phyloP scores from a whole-genome alignment of 1,140 invertebrate species.

The Lepidurus apus region DNA sequence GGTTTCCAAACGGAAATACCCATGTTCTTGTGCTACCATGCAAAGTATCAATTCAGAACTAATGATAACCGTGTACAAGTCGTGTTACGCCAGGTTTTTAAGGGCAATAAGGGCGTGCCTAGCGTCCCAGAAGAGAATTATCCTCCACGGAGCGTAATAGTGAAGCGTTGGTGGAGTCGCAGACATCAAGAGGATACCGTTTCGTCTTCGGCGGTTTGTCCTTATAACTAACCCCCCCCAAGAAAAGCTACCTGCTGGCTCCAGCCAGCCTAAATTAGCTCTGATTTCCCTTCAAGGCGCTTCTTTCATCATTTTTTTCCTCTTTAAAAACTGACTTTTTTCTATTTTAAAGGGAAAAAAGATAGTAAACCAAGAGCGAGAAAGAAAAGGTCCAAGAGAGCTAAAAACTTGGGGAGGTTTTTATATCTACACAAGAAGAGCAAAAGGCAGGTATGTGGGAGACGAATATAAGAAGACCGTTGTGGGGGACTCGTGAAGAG shows the following conservation, averaged over 20 bases:
- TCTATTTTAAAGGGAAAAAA: constrained; percentile 3
- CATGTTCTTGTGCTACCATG: too few relatives aligned
- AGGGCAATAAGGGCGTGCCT: neutral
- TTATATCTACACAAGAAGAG: constrained; percentile 16
- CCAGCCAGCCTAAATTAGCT: constrained; percentile 18
- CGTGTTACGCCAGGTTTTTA: neutral
- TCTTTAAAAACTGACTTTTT: neutral
- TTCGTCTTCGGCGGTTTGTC: neutral
- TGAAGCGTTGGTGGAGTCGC: constrained; percentile 12
- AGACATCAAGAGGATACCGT: neutral
- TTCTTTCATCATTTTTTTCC: neutral
- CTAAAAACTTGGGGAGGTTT: neutral
- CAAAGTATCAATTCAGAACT: too few relatives aligned
- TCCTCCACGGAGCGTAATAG: neutral
- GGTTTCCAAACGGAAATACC: too few relatives aligned
- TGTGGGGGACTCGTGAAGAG: constrained; percentile 16
- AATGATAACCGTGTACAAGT: too few relatives aligned
- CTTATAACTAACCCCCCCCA: neutral
- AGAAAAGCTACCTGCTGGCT: constrained; percentile 8
- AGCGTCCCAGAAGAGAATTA: neutral
- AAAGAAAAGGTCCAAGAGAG: neutral
- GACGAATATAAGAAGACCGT: neutral
- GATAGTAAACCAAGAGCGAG: neutral
- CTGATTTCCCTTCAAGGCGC: constrained; percentile 8
- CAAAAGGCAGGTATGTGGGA: constrained; percentile 12